Conservation (phyloP, 2,888 invertebrate species). For the Pocota personata region DNA sequence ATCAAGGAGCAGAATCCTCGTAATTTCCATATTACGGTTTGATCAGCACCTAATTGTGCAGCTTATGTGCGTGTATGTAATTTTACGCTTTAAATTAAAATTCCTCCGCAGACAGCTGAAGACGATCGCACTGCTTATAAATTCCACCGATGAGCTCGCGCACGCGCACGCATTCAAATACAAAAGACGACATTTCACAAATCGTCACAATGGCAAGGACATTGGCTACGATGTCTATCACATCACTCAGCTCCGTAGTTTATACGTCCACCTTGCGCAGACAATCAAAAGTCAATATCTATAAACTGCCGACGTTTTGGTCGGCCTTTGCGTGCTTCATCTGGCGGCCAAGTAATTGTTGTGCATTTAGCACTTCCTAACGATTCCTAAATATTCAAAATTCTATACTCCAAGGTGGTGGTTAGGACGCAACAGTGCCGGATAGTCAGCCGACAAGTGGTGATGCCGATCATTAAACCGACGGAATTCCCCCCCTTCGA, state of each 20-base stretch:
- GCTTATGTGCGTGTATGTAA: slow-evolving; percentile 25
- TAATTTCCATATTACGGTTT: slow-evolving; percentile 28
- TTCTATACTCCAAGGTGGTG: slow-evolving; percentile 69
- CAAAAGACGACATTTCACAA: slow-evolving; percentile 17
- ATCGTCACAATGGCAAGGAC: slow-evolving; percentile 56
- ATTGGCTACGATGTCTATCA: slow-evolving; percentile 38
- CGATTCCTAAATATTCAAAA: slow-evolving; percentile 71
- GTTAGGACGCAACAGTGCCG: slow-evolving; percentile 35
- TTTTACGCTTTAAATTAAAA: slow-evolving; percentile 59
- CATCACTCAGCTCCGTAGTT: background rate
- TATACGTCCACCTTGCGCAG: slow-evolving; percentile 6
- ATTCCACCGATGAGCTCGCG: background rate
- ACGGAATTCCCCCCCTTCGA: slow-evolving; percentile 54
- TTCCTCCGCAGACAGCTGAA: slow-evolving; percentile 31
- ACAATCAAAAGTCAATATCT: slow-evolving; percentile 26
- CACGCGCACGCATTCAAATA: slow-evolving; percentile 2
- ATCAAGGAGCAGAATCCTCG: background rate
- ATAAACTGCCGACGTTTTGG: slow-evolving; percentile 14
- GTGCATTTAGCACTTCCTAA: slow-evolving; percentile 71
- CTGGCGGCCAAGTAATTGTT: slow-evolving; percentile 55
- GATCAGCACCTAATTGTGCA: slow-evolving; percentile 18
- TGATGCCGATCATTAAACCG: slow-evolving; percentile 63
- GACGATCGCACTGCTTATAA: slow-evolving; percentile 8
- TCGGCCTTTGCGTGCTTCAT: slow-evolving; percentile 55
- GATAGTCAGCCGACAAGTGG: slow-evolving; percentile 23